phyloP scores from a whole-genome alignment of 2,113 vertebrate genomes.

The Lepus europaeus region DNA sequence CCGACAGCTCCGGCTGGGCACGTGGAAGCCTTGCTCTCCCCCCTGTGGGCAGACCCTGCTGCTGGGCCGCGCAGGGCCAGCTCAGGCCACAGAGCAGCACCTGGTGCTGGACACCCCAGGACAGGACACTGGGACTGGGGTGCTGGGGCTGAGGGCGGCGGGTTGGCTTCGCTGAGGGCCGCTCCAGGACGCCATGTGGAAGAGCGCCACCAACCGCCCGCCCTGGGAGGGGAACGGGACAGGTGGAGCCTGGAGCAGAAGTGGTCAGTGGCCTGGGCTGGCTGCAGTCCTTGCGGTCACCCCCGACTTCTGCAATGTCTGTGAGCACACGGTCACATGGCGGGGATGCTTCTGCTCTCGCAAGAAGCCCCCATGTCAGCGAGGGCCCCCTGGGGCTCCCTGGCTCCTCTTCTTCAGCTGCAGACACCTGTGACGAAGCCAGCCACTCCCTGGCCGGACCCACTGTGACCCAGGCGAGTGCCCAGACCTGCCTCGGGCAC shows the following conservation, averaged over 20 bases:
- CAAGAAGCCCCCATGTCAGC: accelerated
- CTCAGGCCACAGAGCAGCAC: accelerated
- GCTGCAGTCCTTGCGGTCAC: no score
- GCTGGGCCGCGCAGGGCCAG: not conserved
- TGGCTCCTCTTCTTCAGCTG: accelerated
- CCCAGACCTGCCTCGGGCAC: no score
- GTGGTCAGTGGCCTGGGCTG: accelerated
- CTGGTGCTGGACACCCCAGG: accelerated
- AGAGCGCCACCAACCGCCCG: no score
- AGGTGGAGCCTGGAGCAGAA: not conserved
- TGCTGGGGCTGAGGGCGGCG: accelerated
- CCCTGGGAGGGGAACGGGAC: no score
- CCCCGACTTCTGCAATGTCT: no score
- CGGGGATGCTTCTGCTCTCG: no score
- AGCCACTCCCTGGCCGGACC: accelerated
- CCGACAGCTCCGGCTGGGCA: no score
- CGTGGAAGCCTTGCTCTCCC: no score
- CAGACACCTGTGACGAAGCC: no score
- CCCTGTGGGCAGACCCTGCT: no score
- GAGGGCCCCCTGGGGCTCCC: accelerated
- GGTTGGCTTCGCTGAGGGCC: no score
- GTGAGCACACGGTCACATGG: accelerated
- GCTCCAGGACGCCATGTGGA: not conserved
- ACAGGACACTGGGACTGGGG: not conserved
- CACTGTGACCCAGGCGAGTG: accelerated